Percentiles rank a stretch among this genome's conserved stretches.
Conservation (phyloP, 2,797 vertebrate species). For the Novumbra hubbsi region DNA sequence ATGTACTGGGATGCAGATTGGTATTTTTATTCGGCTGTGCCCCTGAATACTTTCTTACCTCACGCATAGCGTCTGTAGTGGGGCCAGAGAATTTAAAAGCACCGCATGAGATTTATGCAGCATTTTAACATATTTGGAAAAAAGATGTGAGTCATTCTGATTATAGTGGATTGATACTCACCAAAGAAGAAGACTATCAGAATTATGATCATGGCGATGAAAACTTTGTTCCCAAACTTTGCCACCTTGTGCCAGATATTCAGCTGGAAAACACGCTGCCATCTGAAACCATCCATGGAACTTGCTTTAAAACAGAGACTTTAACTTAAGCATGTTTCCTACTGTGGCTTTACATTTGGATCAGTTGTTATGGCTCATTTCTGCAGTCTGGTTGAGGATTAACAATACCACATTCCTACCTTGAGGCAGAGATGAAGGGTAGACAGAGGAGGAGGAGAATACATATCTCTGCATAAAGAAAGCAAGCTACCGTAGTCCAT, state of each 20-base stretch:
- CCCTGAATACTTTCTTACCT: slow-evolving; percentile 86
- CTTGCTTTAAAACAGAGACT: not conserved
- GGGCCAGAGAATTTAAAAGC: not conserved
- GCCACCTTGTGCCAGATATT: slow-evolving; percentile 82
- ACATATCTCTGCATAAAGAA: slow-evolving; percentile 85
- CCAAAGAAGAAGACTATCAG: slow-evolving; percentile 90
- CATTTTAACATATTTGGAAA: not conserved
- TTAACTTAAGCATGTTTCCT: not conserved
- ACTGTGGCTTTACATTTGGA: not conserved
- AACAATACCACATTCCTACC: slow-evolving; percentile 53
- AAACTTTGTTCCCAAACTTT: slow-evolving; percentile 86
- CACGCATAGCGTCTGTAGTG: slow-evolving; percentile 83
- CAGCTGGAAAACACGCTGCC: slow-evolving; percentile 74
- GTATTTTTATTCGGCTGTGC: slow-evolving; percentile 42
- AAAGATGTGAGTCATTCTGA: too few relatives aligned
- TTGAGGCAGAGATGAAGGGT: slow-evolving; percentile 85
- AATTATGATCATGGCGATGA: slow-evolving; percentile 89
- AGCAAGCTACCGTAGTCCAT: slow-evolving; percentile 83
- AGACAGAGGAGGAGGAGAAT: slow-evolving; percentile 83
- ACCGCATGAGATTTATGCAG: not conserved
- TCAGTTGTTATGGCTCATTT: not conserved
- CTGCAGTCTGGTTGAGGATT: slow-evolving; percentile 78
- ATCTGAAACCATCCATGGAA: slow-evolving; percentile 48
- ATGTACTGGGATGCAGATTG: slow-evolving; percentile 68
- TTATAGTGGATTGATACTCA: slow-evolving; percentile 62